These are phyloP conservation scores for Drosophila bipectinata DNA, from an alignment of 1,140 invertebrate species.

Conservation along the genomic window DNA sequence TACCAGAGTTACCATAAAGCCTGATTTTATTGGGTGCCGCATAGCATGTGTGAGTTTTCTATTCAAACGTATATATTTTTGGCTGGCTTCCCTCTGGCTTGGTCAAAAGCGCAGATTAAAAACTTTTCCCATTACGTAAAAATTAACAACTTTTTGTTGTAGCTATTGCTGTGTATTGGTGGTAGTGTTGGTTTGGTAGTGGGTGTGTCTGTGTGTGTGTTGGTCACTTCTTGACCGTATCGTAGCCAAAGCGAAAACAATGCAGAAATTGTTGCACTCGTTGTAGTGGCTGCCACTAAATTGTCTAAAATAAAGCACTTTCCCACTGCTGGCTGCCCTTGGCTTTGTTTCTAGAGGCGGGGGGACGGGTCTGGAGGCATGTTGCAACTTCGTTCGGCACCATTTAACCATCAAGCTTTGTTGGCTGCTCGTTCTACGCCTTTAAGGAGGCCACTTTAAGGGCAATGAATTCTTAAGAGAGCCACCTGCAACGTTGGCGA, in stretches of 20 bases:
- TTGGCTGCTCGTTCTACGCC: conserved; percentile 14
- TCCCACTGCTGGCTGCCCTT: conserved; percentile 17
- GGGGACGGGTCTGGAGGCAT: neutral
- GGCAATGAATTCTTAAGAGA: conserved; percentile 25
- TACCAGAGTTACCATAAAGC: conserved; percentile 62
- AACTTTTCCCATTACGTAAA: conserved; percentile 79
- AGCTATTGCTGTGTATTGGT: conserved; percentile 21
- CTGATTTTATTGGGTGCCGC: conserved; percentile 67
- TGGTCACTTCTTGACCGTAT: conserved; percentile 38
- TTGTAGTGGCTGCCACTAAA: conserved; percentile 52
- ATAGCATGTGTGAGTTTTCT: conserved; percentile 11
- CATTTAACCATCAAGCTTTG: conserved; percentile 56
- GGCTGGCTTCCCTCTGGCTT: conserved; percentile 14
- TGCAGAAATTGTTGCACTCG: conserved; percentile 60
- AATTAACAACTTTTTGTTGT: conserved; percentile 71
- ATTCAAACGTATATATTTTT: conserved; percentile 2
- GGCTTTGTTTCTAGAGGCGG: conserved; percentile 23
- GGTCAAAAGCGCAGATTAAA: conserved; percentile 63
- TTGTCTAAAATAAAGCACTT: conserved; percentile 60
- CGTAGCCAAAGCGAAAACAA: conserved; percentile 5
- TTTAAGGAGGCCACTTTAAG: conserved; percentile 34
- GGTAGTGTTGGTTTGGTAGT: neutral
- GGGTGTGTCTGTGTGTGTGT: conserved; percentile 1
- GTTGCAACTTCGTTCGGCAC: conserved; percentile 36
- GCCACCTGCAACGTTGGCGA: conserved; percentile 6